Evolutionary conservation across 2,888 invertebrate genomes (phyloP).

Genomic region (Cosmorhoe ocellata): DNA sequence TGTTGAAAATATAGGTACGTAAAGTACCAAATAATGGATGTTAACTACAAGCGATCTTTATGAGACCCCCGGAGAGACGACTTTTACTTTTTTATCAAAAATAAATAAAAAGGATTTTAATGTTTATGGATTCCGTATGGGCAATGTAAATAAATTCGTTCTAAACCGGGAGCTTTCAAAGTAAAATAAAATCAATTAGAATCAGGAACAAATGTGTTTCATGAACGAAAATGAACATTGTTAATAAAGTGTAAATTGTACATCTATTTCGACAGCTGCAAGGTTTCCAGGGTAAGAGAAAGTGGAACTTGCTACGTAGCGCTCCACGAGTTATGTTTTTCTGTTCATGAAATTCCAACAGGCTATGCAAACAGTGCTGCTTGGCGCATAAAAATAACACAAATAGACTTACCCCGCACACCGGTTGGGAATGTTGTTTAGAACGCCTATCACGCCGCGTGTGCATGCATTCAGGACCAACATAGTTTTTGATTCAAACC

Average conservation of each 20-base stretch:
- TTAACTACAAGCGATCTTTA: slow-evolving; percentile 19
- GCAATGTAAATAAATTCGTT: slow-evolving; percentile 16
- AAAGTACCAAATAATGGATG: slow-evolving; percentile 15
- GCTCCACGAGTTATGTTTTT: slow-evolving; percentile 20
- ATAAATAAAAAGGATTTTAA: slow-evolving; percentile 18
- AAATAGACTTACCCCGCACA: slow-evolving; percentile 50
- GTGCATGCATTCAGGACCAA: slow-evolving; percentile 29
- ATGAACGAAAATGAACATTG: not conserved
- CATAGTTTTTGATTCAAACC: slow-evolving; percentile 11
- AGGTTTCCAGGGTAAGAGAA: slow-evolving; percentile 8
- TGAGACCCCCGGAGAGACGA: slow-evolving; percentile 29
- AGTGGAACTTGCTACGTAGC: slow-evolving; percentile 12
- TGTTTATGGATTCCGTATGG: slow-evolving; percentile 29
- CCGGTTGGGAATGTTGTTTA: slow-evolving; percentile 63
- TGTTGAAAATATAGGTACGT: not conserved
- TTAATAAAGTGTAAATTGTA: not conserved
- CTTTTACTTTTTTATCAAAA: slow-evolving; percentile 25
- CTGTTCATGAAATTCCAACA: slow-evolving; percentile 59
- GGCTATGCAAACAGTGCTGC: slow-evolving; percentile 67
- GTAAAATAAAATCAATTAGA: slow-evolving; percentile 13
- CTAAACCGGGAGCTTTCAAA: slow-evolving; percentile 15
- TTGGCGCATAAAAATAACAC: slow-evolving; percentile 67
- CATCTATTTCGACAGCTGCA: not conserved
- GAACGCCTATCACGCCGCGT: slow-evolving; percentile 43
- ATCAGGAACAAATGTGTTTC: slow-evolving; percentile 4